Base-by-base conservation (phyloP, 2,113 vertebrate species). In the Parus major region DNA sequence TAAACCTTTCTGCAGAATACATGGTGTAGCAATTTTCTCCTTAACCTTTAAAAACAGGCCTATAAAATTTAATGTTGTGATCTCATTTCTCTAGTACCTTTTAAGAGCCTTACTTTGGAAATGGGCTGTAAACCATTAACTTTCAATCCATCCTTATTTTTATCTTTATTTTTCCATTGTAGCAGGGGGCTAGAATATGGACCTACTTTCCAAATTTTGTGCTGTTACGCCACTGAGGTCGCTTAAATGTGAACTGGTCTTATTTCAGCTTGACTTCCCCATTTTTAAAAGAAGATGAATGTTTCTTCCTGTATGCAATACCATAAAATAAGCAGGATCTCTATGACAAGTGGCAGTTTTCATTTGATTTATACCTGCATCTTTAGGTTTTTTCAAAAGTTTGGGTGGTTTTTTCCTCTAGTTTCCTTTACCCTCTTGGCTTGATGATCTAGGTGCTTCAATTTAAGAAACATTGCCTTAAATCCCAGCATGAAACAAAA, bases 11-110 rank as follows among this genome's bases (percentile, higher is more conserved):
- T 79, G 29, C 29, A 78, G 44, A 85, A 68, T 15, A 60, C n/a
- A 61, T 15, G 20, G 10, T 60, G 22, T 55, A 82, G 33, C 77
- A 92, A 73, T 86, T 92, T 85, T 85, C 76, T 92, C 50, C 68
- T 93, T 92, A 88, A 90, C 69, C 70, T 86, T 97, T 92, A 79
- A 64, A 91, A 89, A 46, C 36, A 80, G 87, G 35, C 36, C 57
- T 64, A 46, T 88, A 81, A 80, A 86, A 78, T 76, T 46, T 89
- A 56, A 85, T 65, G 63, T 33, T 86, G 19, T 28, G 46, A 53
- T 85, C 70, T 95, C 31, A 46, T 93, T 95, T 93, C 56, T 91
- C 29, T 79, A 92, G 73, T 69, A 76, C n/a, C 41, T 90, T 56
- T 68, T 85, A 92, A 85, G 63, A 60, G 39, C 24, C 31, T 46